phyloP scores from a whole-genome alignment of 1,140 invertebrate genomes.

The Chelonus insularis region DNA sequence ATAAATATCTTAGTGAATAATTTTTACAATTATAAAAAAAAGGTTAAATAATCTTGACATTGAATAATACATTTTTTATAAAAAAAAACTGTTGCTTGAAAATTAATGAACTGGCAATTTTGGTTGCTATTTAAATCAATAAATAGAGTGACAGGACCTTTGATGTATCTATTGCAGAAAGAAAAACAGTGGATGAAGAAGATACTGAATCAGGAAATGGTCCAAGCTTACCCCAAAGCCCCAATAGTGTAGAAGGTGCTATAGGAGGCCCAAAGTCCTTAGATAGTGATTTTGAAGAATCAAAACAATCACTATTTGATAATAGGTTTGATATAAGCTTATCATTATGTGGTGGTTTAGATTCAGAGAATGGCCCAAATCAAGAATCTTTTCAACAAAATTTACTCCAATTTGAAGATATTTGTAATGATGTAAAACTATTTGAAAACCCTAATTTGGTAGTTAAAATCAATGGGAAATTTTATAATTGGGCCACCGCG shows the following conservation, averaged over 20 bases:
- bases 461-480: slow-evolving; percentile 84
- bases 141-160: background rate
- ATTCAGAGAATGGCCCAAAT: slow-evolving; percentile 63
- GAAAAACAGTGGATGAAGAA: slow-evolving; percentile 70
- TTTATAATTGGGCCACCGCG: slow-evolving; percentile 86
- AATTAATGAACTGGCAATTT: no score
- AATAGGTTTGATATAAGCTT: slow-evolving; percentile 69
- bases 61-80: no score
- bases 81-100: no score
- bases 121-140: background rate
- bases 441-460: slow-evolving; percentile 85
- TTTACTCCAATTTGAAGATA: slow-evolving; percentile 80
- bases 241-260: slow-evolving; percentile 82
- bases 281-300: slow-evolving; percentile 82
- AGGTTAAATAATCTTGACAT: no score
- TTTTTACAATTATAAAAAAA: no score
- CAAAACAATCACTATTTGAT: slow-evolving; percentile 64
- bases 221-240: slow-evolving; percentile 89
- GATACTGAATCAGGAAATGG: slow-evolving; percentile 95
- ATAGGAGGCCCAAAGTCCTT: slow-evolving; percentile 68
- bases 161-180: slow-evolving; percentile 37
- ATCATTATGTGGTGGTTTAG: slow-evolving; percentile 80
- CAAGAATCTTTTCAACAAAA: slow-evolving; percentile 75
- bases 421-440: slow-evolving; percentile 78
- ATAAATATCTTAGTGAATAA: no score